Percentiles rank a stretch among this genome's conserved stretches.
phyloP scores from a whole-genome alignment of 1,140 invertebrate genomes.

The Drosophila simulans region DNA sequence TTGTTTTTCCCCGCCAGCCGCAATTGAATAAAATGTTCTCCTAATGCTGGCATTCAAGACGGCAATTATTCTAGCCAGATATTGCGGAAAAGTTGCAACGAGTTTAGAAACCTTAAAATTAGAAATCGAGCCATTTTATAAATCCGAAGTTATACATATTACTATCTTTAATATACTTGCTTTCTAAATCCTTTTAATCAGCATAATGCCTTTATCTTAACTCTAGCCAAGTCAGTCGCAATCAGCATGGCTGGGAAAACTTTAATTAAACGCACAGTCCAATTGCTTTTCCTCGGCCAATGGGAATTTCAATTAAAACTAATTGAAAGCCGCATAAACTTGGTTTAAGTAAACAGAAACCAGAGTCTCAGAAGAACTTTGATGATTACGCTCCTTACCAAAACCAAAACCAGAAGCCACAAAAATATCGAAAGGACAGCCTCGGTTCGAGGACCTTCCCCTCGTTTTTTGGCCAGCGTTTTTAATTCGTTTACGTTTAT shows the following conservation, averaged over 20 bases:
- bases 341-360: slow-evolving; percentile 66
- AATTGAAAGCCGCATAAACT: slow-evolving; percentile 79
- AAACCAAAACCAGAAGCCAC: background rate
- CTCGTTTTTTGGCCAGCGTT: slow-evolving; percentile 47
- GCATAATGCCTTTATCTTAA: slow-evolving; percentile 4
- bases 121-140: no score
- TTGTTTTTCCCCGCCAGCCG: slow-evolving; percentile 66
- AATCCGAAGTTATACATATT: background rate
- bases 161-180: background rate
- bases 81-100: slow-evolving; percentile 25
- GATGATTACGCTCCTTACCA: slow-evolving; percentile 10
- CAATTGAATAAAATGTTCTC: slow-evolving; percentile 83
- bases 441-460: slow-evolving; percentile 10
- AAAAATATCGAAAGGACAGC: slow-evolving; percentile 42
- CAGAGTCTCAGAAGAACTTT: slow-evolving; percentile 51
- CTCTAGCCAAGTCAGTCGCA: slow-evolving; percentile 14
- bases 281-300: slow-evolving; percentile 42
- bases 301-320: slow-evolving; percentile 78
- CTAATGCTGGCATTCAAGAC: slow-evolving; percentile 37
- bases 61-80: background rate
- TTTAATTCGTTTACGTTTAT: slow-evolving; percentile 83
- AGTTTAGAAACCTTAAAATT: background rate
- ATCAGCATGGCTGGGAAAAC: slow-evolving; percentile 24
- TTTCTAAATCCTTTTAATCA: background rate
- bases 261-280: slow-evolving; percentile 68